Evolutionary conservation across 2,888 invertebrate genomes (phyloP).

Genomic region (Allacma fusca): DNA sequence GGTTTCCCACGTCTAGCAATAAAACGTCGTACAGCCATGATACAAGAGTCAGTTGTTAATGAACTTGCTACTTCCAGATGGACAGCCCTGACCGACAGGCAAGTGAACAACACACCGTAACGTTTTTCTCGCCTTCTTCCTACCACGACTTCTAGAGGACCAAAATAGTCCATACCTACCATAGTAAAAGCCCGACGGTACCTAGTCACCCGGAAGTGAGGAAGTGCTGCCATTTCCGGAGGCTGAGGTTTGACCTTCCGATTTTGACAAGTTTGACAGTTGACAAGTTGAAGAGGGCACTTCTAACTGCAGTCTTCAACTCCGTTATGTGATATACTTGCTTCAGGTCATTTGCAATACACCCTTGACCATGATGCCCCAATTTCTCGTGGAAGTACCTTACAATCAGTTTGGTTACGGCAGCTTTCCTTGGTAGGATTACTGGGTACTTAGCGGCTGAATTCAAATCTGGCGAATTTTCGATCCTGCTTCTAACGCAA

Average conservation of each 20-base stretch:
- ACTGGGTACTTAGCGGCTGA: constrained; percentile 8
- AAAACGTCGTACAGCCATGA: constrained; percentile 42
- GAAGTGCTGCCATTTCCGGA: constrained; percentile 33
- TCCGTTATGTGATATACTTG: constrained; percentile 37
- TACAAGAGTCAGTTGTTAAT: constrained; percentile 35
- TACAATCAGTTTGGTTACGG: constrained; percentile 22
- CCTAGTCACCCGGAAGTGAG: not conserved
- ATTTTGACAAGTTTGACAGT: constrained; percentile 34
- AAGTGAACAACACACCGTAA: constrained; percentile 43
- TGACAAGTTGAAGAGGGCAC: constrained; percentile 17
- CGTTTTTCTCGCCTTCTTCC: constrained; percentile 19
- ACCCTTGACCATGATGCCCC: constrained; percentile 42
- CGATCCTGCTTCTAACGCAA: no score
- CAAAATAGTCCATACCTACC: constrained; percentile 42
- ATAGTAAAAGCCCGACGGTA: constrained; percentile 5
- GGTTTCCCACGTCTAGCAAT: constrained; percentile 26
- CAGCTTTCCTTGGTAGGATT: constrained; percentile 35
- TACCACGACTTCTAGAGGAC: constrained; percentile 17
- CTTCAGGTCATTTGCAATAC: constrained; percentile 29
- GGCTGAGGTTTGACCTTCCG: not conserved
- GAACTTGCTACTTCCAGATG: constrained; percentile 39
- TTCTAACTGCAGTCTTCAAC: constrained; percentile 34
- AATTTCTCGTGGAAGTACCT: constrained; percentile 15
- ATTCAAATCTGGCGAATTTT: no score
- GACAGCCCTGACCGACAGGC: constrained; percentile 38